phyloP scores from a whole-genome alignment of 2,888 invertebrate species.

The Limnephilus marmoratus region DNA sequence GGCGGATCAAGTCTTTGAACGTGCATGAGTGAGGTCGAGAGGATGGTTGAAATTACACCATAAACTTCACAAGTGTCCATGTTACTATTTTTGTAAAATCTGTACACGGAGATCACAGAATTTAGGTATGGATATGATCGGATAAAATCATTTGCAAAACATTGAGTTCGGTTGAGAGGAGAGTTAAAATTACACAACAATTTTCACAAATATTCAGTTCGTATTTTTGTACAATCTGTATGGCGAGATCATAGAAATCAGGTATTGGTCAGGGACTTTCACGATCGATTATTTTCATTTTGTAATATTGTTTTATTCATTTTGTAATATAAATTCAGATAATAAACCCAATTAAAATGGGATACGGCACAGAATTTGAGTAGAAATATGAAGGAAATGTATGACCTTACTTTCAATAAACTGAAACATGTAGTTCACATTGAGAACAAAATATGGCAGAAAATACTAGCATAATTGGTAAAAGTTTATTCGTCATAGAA shows the following conservation, averaged over 20 bases:
- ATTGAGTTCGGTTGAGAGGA: slow-evolving; percentile 9
- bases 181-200: background rate
- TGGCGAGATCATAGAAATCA: background rate
- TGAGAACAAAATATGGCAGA: background rate
- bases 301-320: background rate
- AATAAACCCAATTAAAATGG: background rate
- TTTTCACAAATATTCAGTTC: background rate
- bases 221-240: background rate
- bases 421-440: background rate
- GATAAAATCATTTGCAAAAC: background rate
- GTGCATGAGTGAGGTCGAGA: slow-evolving; percentile 41
- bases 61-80: background rate
- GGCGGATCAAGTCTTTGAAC: slow-evolving; percentile 36
- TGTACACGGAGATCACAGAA: background rate
- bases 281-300: background rate
- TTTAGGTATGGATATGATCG: background rate
- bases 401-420: background rate
- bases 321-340: no score
- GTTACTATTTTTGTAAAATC: background rate
- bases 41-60: background rate
- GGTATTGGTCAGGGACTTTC: background rate
- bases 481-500: background rate
- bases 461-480: background rate
- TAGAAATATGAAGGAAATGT: background rate
- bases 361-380: background rate